Evolutionary conservation across 1,140 invertebrate species (phyloP), one percentile per base, ranked within the genome.

Genomic region (Formica selysi): DNA sequence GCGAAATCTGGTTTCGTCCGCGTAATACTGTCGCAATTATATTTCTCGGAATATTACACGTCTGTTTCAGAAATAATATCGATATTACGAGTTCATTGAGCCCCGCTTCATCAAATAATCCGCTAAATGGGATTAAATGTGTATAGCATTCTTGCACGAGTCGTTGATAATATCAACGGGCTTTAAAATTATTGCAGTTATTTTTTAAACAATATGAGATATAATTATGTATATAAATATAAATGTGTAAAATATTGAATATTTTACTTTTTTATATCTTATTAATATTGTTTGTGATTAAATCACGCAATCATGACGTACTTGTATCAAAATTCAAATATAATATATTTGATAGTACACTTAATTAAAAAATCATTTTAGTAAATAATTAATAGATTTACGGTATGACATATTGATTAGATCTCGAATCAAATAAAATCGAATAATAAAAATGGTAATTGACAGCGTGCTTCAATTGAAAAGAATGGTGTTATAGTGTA

Each of bases 401-500:
- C 7, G 59, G 13, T 8, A 51, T 51, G 16, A 2, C 16, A 16
- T 6, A 64, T 64, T 29, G 13, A 32, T 32, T 26, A 62, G 4
- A 62, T 32, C 13, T 13, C 29, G 61, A 64, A 29, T 16, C 13
- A 26, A 16, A 29, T 16, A 64, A 29, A 13, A 29, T 3, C 5
- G 26, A n/a, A 41, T 59, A 38, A 38, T 48, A n/a, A n/a, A 41
- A 51, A 26, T 68, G 0, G 0, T 22, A 22, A 57, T 44, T 7
- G 76, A 36, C 41, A 26, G 2, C 62, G 11, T 80, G 32, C 13
- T 10, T 54, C 16, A 13, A 38, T 62, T 74, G 67, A 68, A 88
- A 88, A 89, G 44, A 79, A 89, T 19, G 54, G 61, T 86, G 88
- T 89, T 89, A 80, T 36, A 71, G 61, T 26, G 44, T 80, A 81